Evolutionary conservation across 2,113 vertebrate genomes (phyloP), one percentile per base, ranked within the genome.

Genomic region (Jaculus jaculus): DNA sequence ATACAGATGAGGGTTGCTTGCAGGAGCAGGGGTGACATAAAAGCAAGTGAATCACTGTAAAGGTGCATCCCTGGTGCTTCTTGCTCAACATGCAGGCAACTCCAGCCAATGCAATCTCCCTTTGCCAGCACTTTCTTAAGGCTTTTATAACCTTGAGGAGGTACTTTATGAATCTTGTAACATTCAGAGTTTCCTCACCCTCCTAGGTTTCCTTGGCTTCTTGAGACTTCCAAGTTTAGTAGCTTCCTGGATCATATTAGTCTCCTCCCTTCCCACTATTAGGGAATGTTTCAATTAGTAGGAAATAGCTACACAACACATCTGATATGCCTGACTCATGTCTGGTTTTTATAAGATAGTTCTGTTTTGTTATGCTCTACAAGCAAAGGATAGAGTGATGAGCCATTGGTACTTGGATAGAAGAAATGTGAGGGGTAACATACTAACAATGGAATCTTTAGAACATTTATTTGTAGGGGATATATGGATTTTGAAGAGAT

Each of bases 401-500:
- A 42, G 12, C 21, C 28, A 58, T 90, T 69, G 32, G 42, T 90
- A 78, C 28, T 89, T 65, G 17, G 5, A 7, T 61, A 61, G 28
- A 5, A 93, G 12, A 42, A 92, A 83, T 77, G 16, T 26, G 79
- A 21, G 79, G 85, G 86, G 68, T 42, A 65, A 28, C 74, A 17
- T 85, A 90, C 10, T 81, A 88, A 72, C 30, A 87, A 81, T 47
- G 24, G 16, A 30, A 75, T 87, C 77, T 84, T 94, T 87, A 85
- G 30, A 73, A 84, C 72, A 88, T 72, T 34, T 4, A 34, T 32
- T 79, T 63, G 4, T 42, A 85, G 79, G 30, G 9, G 23, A 39
- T 58, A 63, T 8, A 78, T 69, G 20, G 10, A 63, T 79, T 73
- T 75, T 82, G 81, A 82, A 85, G 68, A 32, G 18, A 23, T 63